Conservation (phyloP, 2,113 vertebrate genomes). For the Cynocephalus volans region DNA sequence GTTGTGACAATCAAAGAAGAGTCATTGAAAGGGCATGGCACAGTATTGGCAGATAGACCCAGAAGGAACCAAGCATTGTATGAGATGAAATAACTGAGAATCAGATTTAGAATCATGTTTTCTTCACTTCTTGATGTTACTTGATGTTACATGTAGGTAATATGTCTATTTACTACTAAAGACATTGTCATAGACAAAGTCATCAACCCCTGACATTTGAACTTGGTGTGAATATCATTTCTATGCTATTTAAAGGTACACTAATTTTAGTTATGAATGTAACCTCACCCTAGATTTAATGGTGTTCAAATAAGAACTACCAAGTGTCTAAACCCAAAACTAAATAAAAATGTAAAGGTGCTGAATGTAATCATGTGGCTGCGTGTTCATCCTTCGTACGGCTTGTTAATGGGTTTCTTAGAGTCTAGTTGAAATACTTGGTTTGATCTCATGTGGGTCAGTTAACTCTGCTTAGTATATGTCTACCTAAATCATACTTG, state of each 20-base stretch:
- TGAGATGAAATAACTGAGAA: background rate
- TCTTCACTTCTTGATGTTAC: background rate
- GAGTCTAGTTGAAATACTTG: background rate
- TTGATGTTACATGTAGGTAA: background rate
- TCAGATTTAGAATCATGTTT: background rate
- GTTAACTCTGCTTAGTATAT: background rate
- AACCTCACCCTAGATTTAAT: background rate
- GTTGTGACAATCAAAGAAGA: background rate
- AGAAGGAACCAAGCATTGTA: background rate
- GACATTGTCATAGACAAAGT: background rate
- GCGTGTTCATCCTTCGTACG: background rate
- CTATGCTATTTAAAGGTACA: background rate
- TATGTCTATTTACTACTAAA: background rate
- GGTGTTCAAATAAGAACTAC: background rate
- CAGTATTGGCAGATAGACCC: background rate
- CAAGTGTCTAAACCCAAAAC: background rate
- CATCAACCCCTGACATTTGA: background rate
- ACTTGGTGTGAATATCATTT: conserved; percentile 33
- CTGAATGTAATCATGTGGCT: background rate
- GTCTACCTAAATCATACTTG: background rate
- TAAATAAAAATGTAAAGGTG: conserved; percentile 7
- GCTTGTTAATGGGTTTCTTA: background rate
- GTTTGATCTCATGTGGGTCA: background rate
- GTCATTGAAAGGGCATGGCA: background rate
- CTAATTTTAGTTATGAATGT: conserved; percentile 38